Evolutionary conservation across 2,888 invertebrate genomes (phyloP), one percentile per base, ranked within the genome.

Genomic region (Dasysyrphus albostriatus): DNA sequence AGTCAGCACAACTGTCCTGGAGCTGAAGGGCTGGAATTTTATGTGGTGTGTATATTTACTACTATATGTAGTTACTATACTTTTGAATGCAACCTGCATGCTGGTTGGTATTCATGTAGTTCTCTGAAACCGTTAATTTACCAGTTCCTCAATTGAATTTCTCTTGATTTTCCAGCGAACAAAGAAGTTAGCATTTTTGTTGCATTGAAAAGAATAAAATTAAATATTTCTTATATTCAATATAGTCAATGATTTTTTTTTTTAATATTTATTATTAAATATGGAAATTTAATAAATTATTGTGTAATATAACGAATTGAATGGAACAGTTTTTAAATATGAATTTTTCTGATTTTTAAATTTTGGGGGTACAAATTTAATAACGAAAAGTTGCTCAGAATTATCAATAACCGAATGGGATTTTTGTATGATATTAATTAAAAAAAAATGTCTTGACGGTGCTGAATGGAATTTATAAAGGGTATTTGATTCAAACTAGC

Each of bases 41-140:
- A 51, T 76, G 65, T 65, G 37, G 59, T 51, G 63, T 65, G 65
- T 65, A 24, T 16, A 63, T 63, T 47, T 32, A 63, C 47, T 63
- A 59, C 39, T 12, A 19, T 12, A n/a, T 58, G 47, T 12, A n/a
- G 49, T 32, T 32, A 47, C 16, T 65, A 24, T 24, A 59, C 69
- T 80, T 84, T 80, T 61, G 72, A 76, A 84, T 85, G 73, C 80
- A 80, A 2, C 24, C 49, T 69, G 72, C 37, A 65, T 61, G 7
- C 39, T 32, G 63, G 65, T 42, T 73, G 47, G 47, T 56, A 73
- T 74, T 74, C 72, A 78, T 78, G 51, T 14, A 67, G 67, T 67
- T 32, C 47, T 39, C 56, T 74, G 79, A 74, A 83, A 83, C 83
- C 79, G 63, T 69, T 79, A 78, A 83, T 83, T 83, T 79, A 63